A percentile compares a stretch with the other conserved stretches of the same genome.
These are phyloP conservation scores for Petrocephalus sullivani DNA, from an alignment of 2,797 vertebrate species.

Conservation along the genomic window DNA sequence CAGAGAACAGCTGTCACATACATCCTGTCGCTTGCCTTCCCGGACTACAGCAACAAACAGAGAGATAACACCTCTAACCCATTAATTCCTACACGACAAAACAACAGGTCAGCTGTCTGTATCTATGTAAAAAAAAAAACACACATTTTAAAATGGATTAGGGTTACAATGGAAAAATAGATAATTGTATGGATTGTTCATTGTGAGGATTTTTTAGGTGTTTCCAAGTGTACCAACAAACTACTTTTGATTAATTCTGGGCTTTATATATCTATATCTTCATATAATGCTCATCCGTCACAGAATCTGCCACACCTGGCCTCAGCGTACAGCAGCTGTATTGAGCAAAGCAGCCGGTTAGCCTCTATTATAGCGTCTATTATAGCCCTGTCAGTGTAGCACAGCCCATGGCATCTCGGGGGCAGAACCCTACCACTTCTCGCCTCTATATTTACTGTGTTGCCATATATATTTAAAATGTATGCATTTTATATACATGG, in stretches of 20 bases:
- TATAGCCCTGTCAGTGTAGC: neutral
- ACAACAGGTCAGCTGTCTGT: neutral
- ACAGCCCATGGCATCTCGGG: neutral
- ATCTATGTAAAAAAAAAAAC: neutral
- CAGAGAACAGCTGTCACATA: neutral
- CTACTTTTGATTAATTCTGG: constrained; percentile 13
- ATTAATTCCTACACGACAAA: neutral
- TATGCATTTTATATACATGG: neutral
- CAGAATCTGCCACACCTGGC: neutral
- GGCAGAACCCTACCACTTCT: neutral
- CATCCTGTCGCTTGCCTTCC: neutral
- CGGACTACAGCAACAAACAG: neutral
- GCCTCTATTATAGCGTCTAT: neutral
- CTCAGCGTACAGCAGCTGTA: neutral
- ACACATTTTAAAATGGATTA: neutral
- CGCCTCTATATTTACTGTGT: neutral
- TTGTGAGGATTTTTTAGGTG: constrained; percentile 63
- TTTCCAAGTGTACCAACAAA: constrained; percentile 28
- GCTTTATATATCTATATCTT: neutral
- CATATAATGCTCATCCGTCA: neutral
- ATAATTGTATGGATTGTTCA: constrained; percentile 69
- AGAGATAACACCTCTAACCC: neutral
- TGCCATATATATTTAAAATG: constrained; percentile 3
- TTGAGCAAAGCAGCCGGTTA: neutral
- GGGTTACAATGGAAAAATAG: neutral